Evolutionary conservation across 2,888 invertebrate genomes (phyloP), one percentile per base, ranked within the genome.

Genomic region (Chrysolina haemoptera): DNA sequence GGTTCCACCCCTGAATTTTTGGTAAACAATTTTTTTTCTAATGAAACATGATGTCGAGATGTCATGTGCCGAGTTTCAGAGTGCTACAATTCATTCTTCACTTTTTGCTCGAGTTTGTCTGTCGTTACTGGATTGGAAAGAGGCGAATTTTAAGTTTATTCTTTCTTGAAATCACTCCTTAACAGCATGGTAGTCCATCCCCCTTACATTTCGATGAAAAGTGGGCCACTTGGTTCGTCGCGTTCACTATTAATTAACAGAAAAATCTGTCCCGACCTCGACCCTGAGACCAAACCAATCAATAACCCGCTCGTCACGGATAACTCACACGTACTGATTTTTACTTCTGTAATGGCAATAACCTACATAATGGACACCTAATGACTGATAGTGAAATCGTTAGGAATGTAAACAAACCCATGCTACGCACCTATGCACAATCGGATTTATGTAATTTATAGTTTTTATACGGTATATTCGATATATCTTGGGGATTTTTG

Each of bases 231-330:
- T 48, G 48, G 10, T 16, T 35, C 8, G n/a, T 16, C 9, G 0
- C 48, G 10, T 10, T 16, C 48, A 48, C 16, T 16, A 48, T 1
- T 1, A 16, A 48, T 48, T 14, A 48, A 48, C 48, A 48, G 48
- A 48, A 48, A 48, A 48, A 16, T 16, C n/a, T 55, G 55, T 8
- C 2, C 8, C 6, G 9, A 27, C 35, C 59, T 59, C n/a, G 59
- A 59, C 59, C 59, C 59, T 27, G 9, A 14, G 11, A 27, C 59
- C 14, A 27, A 27, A 27, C n/a, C 35, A 59, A 59, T 59, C 59
- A 59, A 59, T 59, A 59, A 59, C 9, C 22, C 35, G 35, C 59
- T 35, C 59, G 59, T 59, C 35, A 59, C 59, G 59, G 27, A 59
- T 59, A 59, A 16, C 14, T 59, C 59, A 59, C 59, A 59, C 59